phyloP scores from a whole-genome alignment of 1,140 invertebrate species.

The Drosophila kanapiae region DNA sequence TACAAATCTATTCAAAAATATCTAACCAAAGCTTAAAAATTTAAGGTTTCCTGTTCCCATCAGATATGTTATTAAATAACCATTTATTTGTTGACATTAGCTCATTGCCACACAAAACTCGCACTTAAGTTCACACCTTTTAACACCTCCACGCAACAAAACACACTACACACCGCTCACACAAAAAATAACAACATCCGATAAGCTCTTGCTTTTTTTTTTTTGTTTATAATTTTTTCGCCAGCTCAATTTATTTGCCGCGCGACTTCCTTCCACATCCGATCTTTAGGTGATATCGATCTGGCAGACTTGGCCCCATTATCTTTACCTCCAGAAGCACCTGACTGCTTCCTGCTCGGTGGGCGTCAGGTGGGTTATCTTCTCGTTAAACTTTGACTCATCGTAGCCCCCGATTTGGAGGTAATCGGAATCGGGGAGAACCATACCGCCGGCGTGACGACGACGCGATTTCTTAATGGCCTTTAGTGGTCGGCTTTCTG shows the following conservation, averaged over 20 bases:
- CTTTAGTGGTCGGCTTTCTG: conserved; percentile 38
- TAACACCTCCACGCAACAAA: conserved; percentile 35
- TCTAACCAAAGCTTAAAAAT: background rate
- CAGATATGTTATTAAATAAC: conserved; percentile 12
- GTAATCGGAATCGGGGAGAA: conserved; percentile 22
- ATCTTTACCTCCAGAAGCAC: conserved; percentile 82
- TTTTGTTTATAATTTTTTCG: conserved; percentile 6
- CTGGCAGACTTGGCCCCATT: conserved; percentile 18
- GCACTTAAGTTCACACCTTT: conserved; percentile 47
- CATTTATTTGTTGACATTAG: conserved; percentile 26
- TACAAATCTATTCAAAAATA: no score
- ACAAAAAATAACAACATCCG: conserved; percentile 10
- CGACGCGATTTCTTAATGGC: conserved; percentile 34
- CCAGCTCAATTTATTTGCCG: conserved; percentile 12
- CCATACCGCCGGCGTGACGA: conserved; percentile 37
- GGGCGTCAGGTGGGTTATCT: conserved; percentile 80
- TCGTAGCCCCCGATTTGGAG: conserved; percentile 55
- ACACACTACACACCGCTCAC: background rate
- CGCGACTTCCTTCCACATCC: conserved; percentile 2
- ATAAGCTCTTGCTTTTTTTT: conserved; percentile 7
- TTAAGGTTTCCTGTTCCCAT: background rate
- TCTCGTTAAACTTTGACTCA: conserved; percentile 77
- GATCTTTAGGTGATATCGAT: conserved; percentile 32
- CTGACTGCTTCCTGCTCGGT: conserved; percentile 82
- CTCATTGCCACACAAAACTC: conserved; percentile 24